Evolutionary conservation across 2,888 invertebrate species (phyloP).

Genomic region (Nebria salina): DNA sequence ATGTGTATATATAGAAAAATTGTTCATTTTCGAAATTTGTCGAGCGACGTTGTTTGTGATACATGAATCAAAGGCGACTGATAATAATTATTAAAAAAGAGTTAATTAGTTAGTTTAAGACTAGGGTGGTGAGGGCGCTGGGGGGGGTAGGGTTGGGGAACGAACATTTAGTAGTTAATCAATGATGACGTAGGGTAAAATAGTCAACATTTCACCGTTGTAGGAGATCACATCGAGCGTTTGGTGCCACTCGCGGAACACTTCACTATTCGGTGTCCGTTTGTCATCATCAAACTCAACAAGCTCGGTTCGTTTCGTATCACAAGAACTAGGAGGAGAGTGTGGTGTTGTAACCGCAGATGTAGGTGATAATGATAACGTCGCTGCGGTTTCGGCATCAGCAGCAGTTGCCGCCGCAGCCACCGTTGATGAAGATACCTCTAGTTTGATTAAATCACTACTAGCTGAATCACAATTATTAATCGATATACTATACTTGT

Average conservation of each 20-base stretch:
- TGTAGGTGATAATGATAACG: background rate
- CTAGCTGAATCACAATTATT: slow-evolving; percentile 48
- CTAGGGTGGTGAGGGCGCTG: background rate
- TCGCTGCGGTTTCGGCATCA: slow-evolving; percentile 12
- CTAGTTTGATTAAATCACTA: slow-evolving; percentile 42
- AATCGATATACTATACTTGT: slow-evolving; percentile 60
- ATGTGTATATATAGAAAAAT: too few relatives aligned
- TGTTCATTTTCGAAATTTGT: too few relatives aligned
- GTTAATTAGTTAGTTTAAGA: background rate
- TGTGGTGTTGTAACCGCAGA: background rate
- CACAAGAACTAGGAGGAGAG: slow-evolving; percentile 11
- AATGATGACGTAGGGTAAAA: slow-evolving; percentile 97
- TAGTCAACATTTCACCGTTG: slow-evolving; percentile 83
- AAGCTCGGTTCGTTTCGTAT: background rate
- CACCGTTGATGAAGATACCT: slow-evolving; percentile 46
- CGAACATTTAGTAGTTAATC: slow-evolving; percentile 67
- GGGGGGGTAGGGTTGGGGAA: background rate
- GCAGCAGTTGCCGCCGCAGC: slow-evolving; percentile 37
- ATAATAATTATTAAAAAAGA: too few relatives aligned
- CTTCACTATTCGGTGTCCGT: slow-evolving; percentile 53
- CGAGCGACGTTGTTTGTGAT: too few relatives aligned
- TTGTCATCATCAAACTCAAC: slow-evolving; percentile 36
- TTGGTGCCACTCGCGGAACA: slow-evolving; percentile 93
- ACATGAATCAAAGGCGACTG: too few relatives aligned
- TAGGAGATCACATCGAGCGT: slow-evolving; percentile 78